Evolutionary conservation across 2,797 vertebrate genomes (phyloP), one percentile per base, ranked within the genome.

Genomic region (Austrolebias charrua): DNA sequence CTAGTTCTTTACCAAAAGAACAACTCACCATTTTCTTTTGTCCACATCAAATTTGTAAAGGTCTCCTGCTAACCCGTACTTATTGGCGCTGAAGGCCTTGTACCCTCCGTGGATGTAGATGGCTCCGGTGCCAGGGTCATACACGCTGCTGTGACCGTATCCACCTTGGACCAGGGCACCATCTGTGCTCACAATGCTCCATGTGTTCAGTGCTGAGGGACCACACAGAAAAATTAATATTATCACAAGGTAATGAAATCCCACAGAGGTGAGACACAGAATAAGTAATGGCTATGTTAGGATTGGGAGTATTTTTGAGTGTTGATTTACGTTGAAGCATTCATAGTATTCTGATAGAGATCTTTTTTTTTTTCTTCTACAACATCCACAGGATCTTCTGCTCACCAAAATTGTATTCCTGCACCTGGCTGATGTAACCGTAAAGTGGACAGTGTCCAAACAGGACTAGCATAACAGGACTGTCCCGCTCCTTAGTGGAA

Each of bases 391-490:
- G 4, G 1, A 2, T 7, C 4, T 6, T 1, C 5, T 19, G 71
- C 93, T 89, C 55, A 98, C 96, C 87, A 6, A 98, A 85, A 79
- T 95, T 92, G 88, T 98, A 99, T 69, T 95, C 95, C 86, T 99
- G 98, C 49, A 99, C 93, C 2, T 81, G 92, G 92, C 95, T 98
- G 92, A 98, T 93, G 78, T 99, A 99, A 0, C 98, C 98, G 0
- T 96, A 98, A 12, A 98, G 94, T 42, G 98, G 96, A 56, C 96
- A 98, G 90, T 99, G 96, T 42, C 98, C 98, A 0, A 99, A 99
- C 78, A 99, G 86, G 19, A 98, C 93, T 0, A 99, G 90, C 95
- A 99, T 97, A 80, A 96, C 90, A 0, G 89, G 79, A 8, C 69
- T 57, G 0, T 75, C 83, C 0, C 86, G 91, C 10, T 88, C 87